Percentiles rank a stretch among this genome's conserved stretches.
Conservation (phyloP, 2,888 invertebrate species). For the Gonocerus acuteangulatus region DNA sequence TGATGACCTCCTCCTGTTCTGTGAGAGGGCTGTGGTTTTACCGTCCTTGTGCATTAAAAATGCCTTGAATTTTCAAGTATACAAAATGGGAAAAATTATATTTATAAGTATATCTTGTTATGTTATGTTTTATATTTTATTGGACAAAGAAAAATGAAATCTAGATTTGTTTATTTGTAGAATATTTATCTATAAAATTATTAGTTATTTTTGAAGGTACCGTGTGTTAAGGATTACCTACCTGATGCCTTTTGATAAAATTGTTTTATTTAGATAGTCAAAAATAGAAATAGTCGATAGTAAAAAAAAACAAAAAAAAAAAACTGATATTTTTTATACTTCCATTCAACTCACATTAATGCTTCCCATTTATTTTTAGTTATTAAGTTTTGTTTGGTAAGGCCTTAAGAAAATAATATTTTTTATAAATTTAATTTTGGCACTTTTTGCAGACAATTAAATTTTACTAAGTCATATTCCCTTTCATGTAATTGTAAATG, state of each 20-base stretch:
- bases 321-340: background rate
- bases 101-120: background rate
- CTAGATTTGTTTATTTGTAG: no score
- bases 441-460: background rate
- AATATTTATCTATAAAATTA: no score
- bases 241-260: no score
- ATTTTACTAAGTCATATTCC: background rate
- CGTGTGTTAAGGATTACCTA: no score
- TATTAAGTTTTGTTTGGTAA: background rate
- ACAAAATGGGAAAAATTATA: background rate
- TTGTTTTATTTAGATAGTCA: no score
- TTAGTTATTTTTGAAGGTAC: no score
- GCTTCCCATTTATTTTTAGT: background rate
- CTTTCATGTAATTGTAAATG: background rate
- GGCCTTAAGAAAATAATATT: no score
- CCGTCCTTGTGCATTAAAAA: conserved; percentile 14
- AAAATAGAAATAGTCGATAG: no score
- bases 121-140: no score
- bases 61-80: conserved; percentile 10
- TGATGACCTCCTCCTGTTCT: background rate
- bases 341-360: background rate
- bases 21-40: conserved; percentile 12
- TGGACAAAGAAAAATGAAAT: no score
- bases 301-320: no score
- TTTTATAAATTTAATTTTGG: no score